Evolutionary conservation across 2,888 invertebrate species (phyloP).

Genomic region (Hoplodrina blanda): DNA sequence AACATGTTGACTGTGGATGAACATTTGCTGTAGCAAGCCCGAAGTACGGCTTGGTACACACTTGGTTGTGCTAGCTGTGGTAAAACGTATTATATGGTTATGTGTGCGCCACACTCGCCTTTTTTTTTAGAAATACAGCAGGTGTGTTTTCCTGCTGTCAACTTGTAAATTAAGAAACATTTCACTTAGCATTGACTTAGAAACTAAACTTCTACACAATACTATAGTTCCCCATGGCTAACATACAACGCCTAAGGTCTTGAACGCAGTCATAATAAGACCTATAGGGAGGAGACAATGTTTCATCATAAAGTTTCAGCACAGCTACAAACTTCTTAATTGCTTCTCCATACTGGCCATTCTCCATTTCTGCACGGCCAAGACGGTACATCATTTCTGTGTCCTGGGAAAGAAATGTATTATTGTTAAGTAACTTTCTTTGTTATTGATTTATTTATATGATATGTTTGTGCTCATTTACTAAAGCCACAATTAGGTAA

Average conservation of each 20-base stretch:
- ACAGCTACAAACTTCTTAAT: constrained; percentile 92
- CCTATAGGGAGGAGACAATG: constrained; percentile 93
- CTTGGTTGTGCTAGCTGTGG: too few species aligned
- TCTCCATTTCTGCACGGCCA: constrained; percentile 91
- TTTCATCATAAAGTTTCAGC: constrained; percentile 92
- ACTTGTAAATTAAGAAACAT: too few species aligned
- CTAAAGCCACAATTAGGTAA: too few species aligned
- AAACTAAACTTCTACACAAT: constrained; percentile 65
- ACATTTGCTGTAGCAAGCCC: too few species aligned
- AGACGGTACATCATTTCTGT: constrained; percentile 93
- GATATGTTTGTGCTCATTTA: too few species aligned
- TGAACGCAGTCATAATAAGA: constrained; percentile 95
- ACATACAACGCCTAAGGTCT: constrained; percentile 92
- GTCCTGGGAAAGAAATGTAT: constrained; percentile 87
- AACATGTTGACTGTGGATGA: too few species aligned
- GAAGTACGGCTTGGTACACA: too few species aligned
- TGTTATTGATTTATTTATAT: too few species aligned
- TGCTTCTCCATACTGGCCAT: constrained; percentile 92
- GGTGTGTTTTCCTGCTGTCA: too few species aligned
- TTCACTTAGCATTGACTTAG: neutral
- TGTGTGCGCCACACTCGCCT: too few species aligned
- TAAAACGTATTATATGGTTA: too few species aligned
- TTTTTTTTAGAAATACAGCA: too few species aligned
- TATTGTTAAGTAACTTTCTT: neutral
- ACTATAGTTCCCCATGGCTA: constrained; percentile 92